Conservation (phyloP, 2,888 invertebrate genomes). For the Himalopsyche tibetana region DNA sequence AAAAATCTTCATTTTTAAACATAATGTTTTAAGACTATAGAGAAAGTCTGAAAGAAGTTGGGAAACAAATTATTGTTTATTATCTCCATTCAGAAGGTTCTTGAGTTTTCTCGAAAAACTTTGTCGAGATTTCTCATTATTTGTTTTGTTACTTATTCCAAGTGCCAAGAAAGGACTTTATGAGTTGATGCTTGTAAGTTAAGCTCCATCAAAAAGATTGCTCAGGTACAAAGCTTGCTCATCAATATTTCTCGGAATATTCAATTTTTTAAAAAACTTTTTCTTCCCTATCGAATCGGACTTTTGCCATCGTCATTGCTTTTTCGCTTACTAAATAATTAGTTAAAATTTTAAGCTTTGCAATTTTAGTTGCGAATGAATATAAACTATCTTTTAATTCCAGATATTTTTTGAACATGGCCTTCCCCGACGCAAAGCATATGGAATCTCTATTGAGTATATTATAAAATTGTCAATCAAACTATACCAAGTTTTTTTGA, state of each 20-base stretch:
- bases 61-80: constrained; percentile 20
- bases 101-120: constrained; percentile 39
- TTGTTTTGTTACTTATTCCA: constrained; percentile 52
- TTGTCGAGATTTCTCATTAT: constrained; percentile 47
- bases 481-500: too few relatives aligned
- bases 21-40: neutral
- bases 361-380: too few relatives aligned
- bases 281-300: too few relatives aligned
- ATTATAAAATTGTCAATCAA: too few relatives aligned
- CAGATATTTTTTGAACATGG: too few relatives aligned
- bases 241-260: neutral
- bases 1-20: neutral
- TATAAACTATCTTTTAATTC: too few relatives aligned
- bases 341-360: too few relatives aligned
- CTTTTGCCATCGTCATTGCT: too few relatives aligned
- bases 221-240: neutral
- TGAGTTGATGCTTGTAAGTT: constrained; percentile 21
- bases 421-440: too few relatives aligned
- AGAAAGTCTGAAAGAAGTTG: constrained; percentile 7
- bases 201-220: constrained; percentile 3
- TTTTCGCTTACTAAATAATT: too few relatives aligned
- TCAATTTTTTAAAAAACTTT: neutral
- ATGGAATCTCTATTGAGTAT: too few relatives aligned
- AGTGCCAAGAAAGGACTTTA: constrained; percentile 26
- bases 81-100: constrained; percentile 38